Percentiles rank a stretch among this genome's conserved stretches.
Conservation (phyloP, 2,113 vertebrate species). For the Drymodes brunneopygia region DNA sequence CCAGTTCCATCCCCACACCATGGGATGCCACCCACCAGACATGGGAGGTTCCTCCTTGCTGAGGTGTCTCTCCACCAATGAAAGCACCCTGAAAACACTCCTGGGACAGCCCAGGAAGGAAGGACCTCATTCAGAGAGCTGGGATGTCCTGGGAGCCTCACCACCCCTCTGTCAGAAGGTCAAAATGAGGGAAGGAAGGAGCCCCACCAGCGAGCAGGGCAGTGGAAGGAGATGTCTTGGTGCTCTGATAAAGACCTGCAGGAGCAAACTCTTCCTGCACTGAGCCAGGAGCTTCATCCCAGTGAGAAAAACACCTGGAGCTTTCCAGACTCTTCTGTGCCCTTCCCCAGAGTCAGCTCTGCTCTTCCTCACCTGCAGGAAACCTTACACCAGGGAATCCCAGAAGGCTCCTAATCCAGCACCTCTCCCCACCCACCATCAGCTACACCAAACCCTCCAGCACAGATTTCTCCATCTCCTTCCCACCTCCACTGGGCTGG, state of each 20-base stretch:
- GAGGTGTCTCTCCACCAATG: not conserved
- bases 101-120: not conserved
- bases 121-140: not conserved
- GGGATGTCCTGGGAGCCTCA: not conserved
- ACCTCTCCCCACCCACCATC: not conserved
- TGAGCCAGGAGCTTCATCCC: not conserved
- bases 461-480: not conserved
- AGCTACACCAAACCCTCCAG: no score
- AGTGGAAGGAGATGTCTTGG: not conserved
- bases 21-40: not conserved
- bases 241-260: not conserved
- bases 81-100: not conserved
- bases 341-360: not conserved
- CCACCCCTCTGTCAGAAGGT: not conserved
- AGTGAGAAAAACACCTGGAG: not conserved
- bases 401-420: no score
- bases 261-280: not conserved
- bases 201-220: not conserved
- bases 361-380: not conserved
- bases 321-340: not conserved
- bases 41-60: not conserved
- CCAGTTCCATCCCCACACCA: not conserved
- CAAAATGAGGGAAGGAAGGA: not conserved
- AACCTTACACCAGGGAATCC: not conserved
- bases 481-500: not conserved